Evolutionary conservation across 2,888 invertebrate species (phyloP).

Genomic region (Copidosoma aretas): DNA sequence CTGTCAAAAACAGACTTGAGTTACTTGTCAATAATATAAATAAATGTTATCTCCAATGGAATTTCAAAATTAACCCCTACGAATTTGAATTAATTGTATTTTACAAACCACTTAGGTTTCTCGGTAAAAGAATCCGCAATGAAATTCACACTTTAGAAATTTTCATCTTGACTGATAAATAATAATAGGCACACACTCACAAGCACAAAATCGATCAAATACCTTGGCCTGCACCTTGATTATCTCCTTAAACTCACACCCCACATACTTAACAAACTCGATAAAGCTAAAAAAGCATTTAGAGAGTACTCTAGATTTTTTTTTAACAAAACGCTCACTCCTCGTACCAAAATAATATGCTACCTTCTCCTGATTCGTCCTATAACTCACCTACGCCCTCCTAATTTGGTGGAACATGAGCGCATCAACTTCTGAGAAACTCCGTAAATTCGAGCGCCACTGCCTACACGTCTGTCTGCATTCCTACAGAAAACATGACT

Average conservation of each 20-base stretch:
- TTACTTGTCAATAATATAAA: neutral
- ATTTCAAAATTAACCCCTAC: neutral
- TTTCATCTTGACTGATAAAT: neutral
- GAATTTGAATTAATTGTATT: neutral
- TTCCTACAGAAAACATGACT: neutral
- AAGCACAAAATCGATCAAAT: conserved; percentile 11
- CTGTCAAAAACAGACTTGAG: neutral
- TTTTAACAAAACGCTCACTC: conserved; percentile 14
- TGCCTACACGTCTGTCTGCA: conserved; percentile 6
- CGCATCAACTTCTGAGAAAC: conserved; percentile 3
- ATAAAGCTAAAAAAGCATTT: conserved; percentile 21
- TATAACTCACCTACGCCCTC: conserved; percentile 21
- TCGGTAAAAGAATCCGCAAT: conserved; percentile 20
- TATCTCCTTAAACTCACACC: conserved; percentile 1
- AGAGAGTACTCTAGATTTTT: conserved; percentile 26
- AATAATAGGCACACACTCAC: neutral
- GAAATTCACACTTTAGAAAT: neutral
- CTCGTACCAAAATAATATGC: conserved; percentile 19
- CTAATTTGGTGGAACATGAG: conserved; percentile 25
- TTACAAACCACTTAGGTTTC: neutral
- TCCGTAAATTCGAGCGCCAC: conserved; percentile 12
- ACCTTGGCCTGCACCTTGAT: conserved; percentile 17
- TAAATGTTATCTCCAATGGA: neutral
- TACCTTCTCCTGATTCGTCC: conserved; percentile 26
- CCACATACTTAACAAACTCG: neutral